A percentile compares a stretch with the other conserved stretches of the same genome.
phyloP scores from a whole-genome alignment of 2,888 invertebrate species.

The Pharmacophagus antenor region DNA sequence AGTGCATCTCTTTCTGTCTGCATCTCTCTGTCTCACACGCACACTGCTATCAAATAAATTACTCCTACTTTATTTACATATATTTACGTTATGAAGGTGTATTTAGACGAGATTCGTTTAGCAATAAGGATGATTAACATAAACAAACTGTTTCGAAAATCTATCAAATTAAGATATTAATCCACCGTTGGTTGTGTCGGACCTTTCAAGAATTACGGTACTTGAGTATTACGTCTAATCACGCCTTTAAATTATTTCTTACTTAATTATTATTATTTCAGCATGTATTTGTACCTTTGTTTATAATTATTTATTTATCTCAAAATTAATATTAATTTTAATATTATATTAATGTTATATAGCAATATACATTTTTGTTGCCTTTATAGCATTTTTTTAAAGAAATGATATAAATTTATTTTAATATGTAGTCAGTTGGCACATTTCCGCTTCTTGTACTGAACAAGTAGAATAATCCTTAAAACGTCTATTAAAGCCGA shows the following conservation, averaged over 20 bases:
- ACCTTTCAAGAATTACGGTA: background rate
- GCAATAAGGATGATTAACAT: background rate
- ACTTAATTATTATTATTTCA: slow-evolving; percentile 12
- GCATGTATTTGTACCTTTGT: slow-evolving; percentile 22
- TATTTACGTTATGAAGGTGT: slow-evolving; percentile 29
- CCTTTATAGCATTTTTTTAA: slow-evolving; percentile 1
- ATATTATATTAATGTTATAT: background rate
- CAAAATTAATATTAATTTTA: background rate
- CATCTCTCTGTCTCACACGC: slow-evolving; percentile 72
- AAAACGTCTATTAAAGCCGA: background rate
- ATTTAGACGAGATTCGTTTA: slow-evolving; percentile 15
- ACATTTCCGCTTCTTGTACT: slow-evolving; percentile 22
- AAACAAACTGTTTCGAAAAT: background rate
- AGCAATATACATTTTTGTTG: background rate
- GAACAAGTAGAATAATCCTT: background rate
- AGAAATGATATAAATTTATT: slow-evolving; percentile 4
- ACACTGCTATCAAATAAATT: slow-evolving; percentile 46
- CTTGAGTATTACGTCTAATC: slow-evolving; percentile 17
- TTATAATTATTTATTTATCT: slow-evolving; percentile 4
- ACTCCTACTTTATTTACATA: slow-evolving; percentile 26
- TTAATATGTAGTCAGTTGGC: slow-evolving; percentile 19
- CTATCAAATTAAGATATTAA: background rate
- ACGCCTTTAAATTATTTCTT: slow-evolving; percentile 18
- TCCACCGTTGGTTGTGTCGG: background rate
- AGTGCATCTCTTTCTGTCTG: slow-evolving; percentile 74